Percentiles rank a stretch among this genome's conserved stretches.
phyloP scores from a whole-genome alignment of 2,113 vertebrate genomes.

The Epinephelus fuscoguttatus region DNA sequence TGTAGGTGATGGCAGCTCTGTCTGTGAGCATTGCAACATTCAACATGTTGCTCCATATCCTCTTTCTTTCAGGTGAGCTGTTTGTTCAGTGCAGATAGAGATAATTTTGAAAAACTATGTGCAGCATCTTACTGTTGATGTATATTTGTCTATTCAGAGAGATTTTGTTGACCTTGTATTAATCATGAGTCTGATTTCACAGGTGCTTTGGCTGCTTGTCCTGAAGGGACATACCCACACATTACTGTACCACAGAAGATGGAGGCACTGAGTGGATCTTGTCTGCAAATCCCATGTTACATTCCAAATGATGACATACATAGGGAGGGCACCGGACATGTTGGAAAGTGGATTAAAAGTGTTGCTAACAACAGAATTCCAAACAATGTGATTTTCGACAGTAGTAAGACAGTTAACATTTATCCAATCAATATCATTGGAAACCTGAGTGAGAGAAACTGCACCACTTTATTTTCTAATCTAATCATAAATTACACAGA shows the following conservation, averaged over 20 bases:
- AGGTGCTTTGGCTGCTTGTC: slow-evolving; percentile 6
- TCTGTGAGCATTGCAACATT: background rate
- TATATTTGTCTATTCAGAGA: background rate
- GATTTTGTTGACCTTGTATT: background rate
- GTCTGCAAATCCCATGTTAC: slow-evolving; percentile 65
- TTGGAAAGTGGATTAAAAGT: slow-evolving; percentile 57
- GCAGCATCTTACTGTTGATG: background rate
- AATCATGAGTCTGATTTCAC: slow-evolving; percentile 5
- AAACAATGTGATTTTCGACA: background rate
- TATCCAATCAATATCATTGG: slow-evolving; percentile 59
- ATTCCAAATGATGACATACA: fast-evolving
- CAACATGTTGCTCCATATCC: background rate
- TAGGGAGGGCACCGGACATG: fast-evolving
- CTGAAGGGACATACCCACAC: fast-evolving
- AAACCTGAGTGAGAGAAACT: slow-evolving; percentile 57
- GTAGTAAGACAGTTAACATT: fast-evolving
- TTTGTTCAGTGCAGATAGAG: background rate
- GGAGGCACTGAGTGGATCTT: slow-evolving; percentile 61
- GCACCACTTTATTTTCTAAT: slow-evolving; percentile 62
- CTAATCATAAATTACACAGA: background rate
- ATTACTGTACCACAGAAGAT: slow-evolving; percentile 3
- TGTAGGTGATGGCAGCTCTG: background rate
- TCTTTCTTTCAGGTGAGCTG: background rate
- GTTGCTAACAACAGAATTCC: fast-evolving
- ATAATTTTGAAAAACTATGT: background rate